phyloP scores from a whole-genome alignment of 2,113 vertebrate genomes.

The Pygoscelis adeliae region DNA sequence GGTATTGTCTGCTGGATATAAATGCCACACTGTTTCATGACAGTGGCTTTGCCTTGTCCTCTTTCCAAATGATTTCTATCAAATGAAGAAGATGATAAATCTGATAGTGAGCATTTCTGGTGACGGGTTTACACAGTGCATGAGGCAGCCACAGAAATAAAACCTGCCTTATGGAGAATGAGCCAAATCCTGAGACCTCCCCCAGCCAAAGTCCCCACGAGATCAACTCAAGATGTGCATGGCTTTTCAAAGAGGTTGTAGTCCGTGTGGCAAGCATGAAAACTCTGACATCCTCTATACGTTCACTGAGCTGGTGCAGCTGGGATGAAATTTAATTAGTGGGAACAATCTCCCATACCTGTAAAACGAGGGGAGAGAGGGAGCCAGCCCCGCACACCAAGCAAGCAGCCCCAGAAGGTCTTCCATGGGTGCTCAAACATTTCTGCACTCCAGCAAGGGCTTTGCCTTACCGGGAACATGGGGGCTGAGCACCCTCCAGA shows the following conservation, averaged over 20 bases:
- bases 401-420: neutral
- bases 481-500: neutral
- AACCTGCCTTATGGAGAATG: neutral
- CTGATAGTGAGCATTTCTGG: neutral
- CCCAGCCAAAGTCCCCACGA: fast-evolving
- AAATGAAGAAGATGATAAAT: neutral
- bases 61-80: neutral
- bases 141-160: neutral
- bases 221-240: fast-evolving
- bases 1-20: constrained; percentile 34
- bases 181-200: neutral
- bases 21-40: constrained; percentile 45
- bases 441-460: neutral
- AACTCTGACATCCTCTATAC: fast-evolving
- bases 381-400: fast-evolving
- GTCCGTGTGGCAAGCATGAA: fast-evolving
- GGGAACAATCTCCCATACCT: neutral
- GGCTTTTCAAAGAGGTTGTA: neutral
- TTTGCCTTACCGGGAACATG: fast-evolving
- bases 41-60: constrained; percentile 12
- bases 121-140: fast-evolving
- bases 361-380: fast-evolving
- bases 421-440: fast-evolving
- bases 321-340: fast-evolving
- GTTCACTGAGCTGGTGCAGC: neutral